phyloP scores from a whole-genome alignment of 2,113 vertebrate species.

The Catharus bicknelli region DNA sequence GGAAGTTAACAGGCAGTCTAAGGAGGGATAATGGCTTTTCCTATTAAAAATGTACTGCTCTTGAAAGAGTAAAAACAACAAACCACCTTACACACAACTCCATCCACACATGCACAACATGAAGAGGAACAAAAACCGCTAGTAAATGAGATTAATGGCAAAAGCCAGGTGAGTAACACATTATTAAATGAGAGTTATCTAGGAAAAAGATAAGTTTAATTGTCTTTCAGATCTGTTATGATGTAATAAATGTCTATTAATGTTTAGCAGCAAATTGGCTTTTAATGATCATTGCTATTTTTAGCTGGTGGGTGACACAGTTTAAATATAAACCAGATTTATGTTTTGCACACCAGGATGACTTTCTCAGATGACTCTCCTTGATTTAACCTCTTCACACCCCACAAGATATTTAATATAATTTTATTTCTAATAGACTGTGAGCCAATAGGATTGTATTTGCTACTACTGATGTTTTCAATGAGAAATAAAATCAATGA shows the following conservation, averaged over 20 bases:
- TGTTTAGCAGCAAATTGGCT: conserved; percentile 68
- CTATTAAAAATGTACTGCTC: background rate
- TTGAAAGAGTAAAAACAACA: background rate
- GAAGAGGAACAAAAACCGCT: background rate
- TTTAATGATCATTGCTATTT: conserved; percentile 73
- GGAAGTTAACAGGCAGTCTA: background rate
- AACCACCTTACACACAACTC: background rate
- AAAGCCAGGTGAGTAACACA: conserved; percentile 13
- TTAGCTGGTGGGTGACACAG: conserved; percentile 39
- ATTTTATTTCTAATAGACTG: conserved; percentile 60
- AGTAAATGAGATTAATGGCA: conserved; percentile 5
- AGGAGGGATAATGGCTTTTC: background rate
- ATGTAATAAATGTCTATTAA: conserved; percentile 67
- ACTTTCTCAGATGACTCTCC: conserved; percentile 51
- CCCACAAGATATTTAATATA: conserved; percentile 41
- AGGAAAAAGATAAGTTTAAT: conserved; percentile 57
- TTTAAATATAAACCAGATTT: conserved; percentile 68
- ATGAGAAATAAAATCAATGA: conserved; percentile 63
- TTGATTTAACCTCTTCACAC: conserved; percentile 71
- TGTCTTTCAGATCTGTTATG: conserved; percentile 63
- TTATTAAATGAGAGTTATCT: conserved; percentile 43
- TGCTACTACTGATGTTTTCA: conserved; percentile 37
- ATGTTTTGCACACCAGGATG: conserved; percentile 50
- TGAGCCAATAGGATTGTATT: conserved; percentile 48
- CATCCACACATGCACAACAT: background rate